These are phyloP conservation scores for Nomada lathburiana DNA, from an alignment of 2,888 invertebrate species.

Conservation along the genomic window DNA sequence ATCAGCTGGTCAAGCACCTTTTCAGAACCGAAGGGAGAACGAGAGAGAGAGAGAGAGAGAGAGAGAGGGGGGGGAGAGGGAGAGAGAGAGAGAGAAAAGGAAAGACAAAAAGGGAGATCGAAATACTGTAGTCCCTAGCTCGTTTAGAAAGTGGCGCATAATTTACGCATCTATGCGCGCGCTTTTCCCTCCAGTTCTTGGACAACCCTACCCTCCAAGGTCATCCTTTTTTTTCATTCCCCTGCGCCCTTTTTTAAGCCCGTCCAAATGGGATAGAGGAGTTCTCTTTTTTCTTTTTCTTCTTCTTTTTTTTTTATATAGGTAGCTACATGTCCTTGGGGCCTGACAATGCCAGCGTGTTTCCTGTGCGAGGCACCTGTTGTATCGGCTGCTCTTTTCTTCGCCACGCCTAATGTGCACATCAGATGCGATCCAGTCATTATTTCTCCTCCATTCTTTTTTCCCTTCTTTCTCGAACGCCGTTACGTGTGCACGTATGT, in stretches of 20 bases:
- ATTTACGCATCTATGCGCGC: conserved; percentile 59
- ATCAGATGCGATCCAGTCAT: conserved; percentile 42
- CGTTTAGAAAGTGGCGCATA: conserved; percentile 52
- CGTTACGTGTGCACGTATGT: background rate
- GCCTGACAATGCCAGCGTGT: conserved; percentile 66
- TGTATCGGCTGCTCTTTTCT: conserved; percentile 59
- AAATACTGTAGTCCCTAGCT: background rate
- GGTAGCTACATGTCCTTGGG: conserved; percentile 69
- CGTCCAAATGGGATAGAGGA: conserved; percentile 54
- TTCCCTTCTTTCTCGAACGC: background rate
- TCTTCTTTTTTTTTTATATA: conserved; percentile 25
- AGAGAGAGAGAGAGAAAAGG: too few relatives aligned
- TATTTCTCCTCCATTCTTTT: conserved; percentile 11
- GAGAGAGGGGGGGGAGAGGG: too few relatives aligned
- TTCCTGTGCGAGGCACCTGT: conserved; percentile 74
- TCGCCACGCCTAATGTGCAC: conserved; percentile 54
- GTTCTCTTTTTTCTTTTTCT: conserved; percentile 50
- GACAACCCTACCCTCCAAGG: conserved; percentile 65
- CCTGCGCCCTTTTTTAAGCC: conserved; percentile 53
- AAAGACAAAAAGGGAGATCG: background rate
- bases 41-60: too few relatives aligned
- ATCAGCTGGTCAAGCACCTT: background rate
- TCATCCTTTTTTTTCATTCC: conserved; percentile 39
- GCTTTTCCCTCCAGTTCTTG: conserved; percentile 40
- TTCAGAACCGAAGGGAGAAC: background rate